Conservation (phyloP, 92 coral and sea anemone genomes). For the Phenganax subtilis region DNA sequence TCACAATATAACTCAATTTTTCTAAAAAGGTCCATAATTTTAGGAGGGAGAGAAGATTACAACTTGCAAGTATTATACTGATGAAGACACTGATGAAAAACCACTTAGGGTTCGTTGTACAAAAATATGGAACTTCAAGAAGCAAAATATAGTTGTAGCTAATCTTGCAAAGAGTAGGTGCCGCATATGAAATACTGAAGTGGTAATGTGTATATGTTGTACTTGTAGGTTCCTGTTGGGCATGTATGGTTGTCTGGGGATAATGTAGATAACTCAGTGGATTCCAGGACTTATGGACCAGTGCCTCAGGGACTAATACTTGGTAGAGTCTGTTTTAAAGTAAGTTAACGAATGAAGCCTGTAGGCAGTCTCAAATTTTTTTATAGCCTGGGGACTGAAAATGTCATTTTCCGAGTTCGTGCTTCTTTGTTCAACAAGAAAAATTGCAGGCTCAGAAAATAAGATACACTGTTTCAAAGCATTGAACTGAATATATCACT, state of each 20-base stretch:
- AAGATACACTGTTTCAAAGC: neutral
- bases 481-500: neutral
- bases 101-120: neutral
- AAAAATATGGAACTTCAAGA: no score
- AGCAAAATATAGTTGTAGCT: no score
- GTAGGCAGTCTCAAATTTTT: no score
- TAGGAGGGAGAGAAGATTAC: slow-evolving; percentile 46
- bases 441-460: no score
- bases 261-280: slow-evolving; percentile 70
- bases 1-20: neutral
- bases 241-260: slow-evolving; percentile 99
- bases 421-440: no score
- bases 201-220: neutral
- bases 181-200: neutral
- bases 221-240: slow-evolving; percentile 73
- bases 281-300: slow-evolving; percentile 89
- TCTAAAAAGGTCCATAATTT: neutral
- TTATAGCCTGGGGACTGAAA: neutral
- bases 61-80: slow-evolving; percentile 2
- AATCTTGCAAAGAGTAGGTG: neutral
- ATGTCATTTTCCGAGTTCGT: neutral
- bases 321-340: slow-evolving; percentile 92
- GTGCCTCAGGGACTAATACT: slow-evolving; percentile 83
- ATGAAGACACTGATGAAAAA: slow-evolving; percentile 7
- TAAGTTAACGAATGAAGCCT: slow-evolving; percentile 6